A percentile compares a stretch with the other conserved stretches of the same genome.
These are phyloP conservation scores for Dolichopus griseipennis DNA, from an alignment of 2,888 invertebrate genomes.

Conservation along the genomic window DNA sequence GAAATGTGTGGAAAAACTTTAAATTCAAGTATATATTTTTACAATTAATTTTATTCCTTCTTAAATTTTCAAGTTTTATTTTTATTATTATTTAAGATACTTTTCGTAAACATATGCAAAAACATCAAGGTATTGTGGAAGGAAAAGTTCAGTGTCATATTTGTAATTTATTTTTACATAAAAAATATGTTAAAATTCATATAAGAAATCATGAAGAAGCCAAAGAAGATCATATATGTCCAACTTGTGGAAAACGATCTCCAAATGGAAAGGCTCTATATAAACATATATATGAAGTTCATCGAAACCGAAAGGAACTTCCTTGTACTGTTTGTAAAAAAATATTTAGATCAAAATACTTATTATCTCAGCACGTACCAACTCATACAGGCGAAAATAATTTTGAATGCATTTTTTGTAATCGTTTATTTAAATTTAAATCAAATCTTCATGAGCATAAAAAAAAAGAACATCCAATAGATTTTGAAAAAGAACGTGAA, in stretches of 20 bases:
- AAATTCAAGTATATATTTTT: no score
- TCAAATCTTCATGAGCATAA: not conserved
- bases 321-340: not conserved
- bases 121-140: constrained; percentile 34
- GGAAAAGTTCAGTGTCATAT: constrained; percentile 38
- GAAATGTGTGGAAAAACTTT: constrained; percentile 37
- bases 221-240: not conserved
- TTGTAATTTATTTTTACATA: constrained; percentile 39
- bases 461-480: not conserved
- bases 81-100: constrained; percentile 23
- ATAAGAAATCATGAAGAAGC: not conserved
- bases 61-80: no score
- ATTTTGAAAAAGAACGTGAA: not conserved
- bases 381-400: not conserved
- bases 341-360: not conserved
- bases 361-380: not conserved
- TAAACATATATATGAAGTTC: not conserved
- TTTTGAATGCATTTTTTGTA: not conserved
- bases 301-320: not conserved
- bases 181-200: constrained; percentile 25
- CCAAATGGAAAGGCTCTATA: not conserved
- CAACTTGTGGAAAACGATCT: not conserved
- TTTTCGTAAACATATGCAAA: constrained; percentile 36
- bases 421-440: not conserved
- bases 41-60: no score